A percentile compares a stretch with the other conserved stretches of the same genome.
Conservation (phyloP, 2,888 invertebrate species). For the Meteorus cinctellus region DNA sequence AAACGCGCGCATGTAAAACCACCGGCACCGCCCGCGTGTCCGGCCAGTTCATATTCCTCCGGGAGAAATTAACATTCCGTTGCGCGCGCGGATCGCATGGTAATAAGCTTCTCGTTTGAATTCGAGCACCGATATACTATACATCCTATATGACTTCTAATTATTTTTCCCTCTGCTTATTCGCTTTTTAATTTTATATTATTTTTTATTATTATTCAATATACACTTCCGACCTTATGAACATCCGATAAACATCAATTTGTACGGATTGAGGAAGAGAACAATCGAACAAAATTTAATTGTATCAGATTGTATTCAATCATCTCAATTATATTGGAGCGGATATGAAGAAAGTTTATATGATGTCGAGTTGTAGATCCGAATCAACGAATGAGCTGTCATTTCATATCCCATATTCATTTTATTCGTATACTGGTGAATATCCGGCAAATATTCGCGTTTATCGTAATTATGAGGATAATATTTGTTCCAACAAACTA, state of each 20-base stretch:
- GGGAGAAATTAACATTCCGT: conserved; percentile 46
- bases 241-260: background rate
- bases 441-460: too few species aligned
- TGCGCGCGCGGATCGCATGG: conserved; percentile 35
- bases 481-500: too few species aligned
- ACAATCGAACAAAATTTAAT: too few species aligned
- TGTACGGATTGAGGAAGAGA: too few species aligned
- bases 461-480: too few species aligned
- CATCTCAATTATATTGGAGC: too few species aligned
- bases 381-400: too few species aligned
- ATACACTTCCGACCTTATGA: background rate
- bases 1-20: conserved; percentile 34
- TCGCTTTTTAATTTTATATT: background rate
- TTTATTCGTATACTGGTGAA: too few species aligned
- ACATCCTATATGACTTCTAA: background rate
- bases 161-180: background rate
- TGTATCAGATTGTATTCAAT: too few species aligned
- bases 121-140: conserved; percentile 24
- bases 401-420: too few species aligned
- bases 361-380: too few species aligned
- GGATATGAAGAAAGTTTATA: too few species aligned
- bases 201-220: background rate
- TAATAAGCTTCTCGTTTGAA: conserved; percentile 46
- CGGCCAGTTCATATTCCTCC: conserved; percentile 31
- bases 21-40: conserved; percentile 40